phyloP scores from a whole-genome alignment of 2,797 vertebrate species.

The Amphiprion clarkii region DNA sequence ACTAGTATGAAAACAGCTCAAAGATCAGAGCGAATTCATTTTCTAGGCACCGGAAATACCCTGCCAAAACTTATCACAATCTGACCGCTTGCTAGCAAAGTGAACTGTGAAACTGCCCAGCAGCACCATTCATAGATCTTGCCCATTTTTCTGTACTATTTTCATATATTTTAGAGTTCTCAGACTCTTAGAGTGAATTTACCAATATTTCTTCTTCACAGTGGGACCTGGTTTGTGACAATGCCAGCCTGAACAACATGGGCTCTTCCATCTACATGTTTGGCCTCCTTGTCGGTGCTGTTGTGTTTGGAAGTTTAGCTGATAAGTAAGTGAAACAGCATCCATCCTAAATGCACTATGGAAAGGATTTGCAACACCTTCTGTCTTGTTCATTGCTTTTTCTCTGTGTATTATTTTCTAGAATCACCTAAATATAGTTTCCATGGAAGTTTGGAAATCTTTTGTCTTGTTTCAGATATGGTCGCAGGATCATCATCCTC shows the following conservation, averaged over 20 bases:
- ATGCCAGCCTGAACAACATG: slow-evolving; percentile 71
- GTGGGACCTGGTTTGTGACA: slow-evolving; percentile 82
- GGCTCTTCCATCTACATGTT: slow-evolving; percentile 82
- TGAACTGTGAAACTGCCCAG: too few species aligned
- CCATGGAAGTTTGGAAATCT: not conserved
- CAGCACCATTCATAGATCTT: too few species aligned
- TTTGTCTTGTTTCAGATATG: slow-evolving; percentile 78
- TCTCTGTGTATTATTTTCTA: not conserved
- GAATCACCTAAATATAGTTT: not conserved
- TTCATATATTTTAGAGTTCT: too few species aligned
- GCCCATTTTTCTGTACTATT: too few species aligned
- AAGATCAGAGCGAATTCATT: too few species aligned
- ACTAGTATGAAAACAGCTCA: too few species aligned
- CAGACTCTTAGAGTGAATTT: not conserved
- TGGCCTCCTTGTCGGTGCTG: slow-evolving; percentile 79
- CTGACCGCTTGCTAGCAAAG: not conserved
- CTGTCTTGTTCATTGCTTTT: not conserved
- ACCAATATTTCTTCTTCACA: slow-evolving; percentile 33
- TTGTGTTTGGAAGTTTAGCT: slow-evolving; percentile 76
- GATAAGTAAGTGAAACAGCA: slow-evolving; percentile 72
- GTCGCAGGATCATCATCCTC: slow-evolving; percentile 84
- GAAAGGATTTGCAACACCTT: not conserved
- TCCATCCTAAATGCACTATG: not conserved
- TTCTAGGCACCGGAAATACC: too few species aligned
- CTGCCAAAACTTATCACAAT: not conserved